phyloP scores from a whole-genome alignment of 2,797 vertebrate species.

The Halcyon badia region DNA sequence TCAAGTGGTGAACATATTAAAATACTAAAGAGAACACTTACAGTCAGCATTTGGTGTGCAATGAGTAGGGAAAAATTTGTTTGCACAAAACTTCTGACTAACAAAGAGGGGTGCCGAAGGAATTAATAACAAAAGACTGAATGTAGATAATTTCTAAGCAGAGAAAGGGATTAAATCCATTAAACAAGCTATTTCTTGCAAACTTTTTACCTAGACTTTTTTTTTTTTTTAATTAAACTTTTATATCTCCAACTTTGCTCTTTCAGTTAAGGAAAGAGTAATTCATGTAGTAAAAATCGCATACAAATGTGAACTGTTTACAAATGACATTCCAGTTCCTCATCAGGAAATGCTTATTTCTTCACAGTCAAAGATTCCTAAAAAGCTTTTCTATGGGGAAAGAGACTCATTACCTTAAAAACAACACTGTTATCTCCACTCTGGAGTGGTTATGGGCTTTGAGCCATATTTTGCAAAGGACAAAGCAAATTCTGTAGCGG shows the following conservation, averaged over 20 bases:
- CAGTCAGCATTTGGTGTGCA: conserved; percentile 64
- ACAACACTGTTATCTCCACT: conserved; percentile 33
- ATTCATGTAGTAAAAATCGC: not conserved
- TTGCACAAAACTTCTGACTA: conserved; percentile 58
- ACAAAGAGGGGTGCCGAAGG: not conserved
- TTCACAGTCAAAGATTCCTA: conserved; percentile 39
- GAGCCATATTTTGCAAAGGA: conserved; percentile 51
- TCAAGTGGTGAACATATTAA: conserved; percentile 58
- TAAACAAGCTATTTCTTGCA: conserved; percentile 1
- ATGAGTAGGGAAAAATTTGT: conserved; percentile 60
- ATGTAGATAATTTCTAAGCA: conserved; percentile 34
- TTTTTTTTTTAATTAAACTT: conserved; percentile 2
- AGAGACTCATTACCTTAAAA: conserved; percentile 45
- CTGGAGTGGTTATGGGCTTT: conserved; percentile 13
- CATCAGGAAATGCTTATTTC: conserved; percentile 11
- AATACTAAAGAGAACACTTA: conserved; percentile 58
- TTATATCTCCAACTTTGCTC: not conserved
- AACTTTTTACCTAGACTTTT: not conserved
- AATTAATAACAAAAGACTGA: conserved; percentile 59
- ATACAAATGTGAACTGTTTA: conserved; percentile 15
- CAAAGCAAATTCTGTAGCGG: conserved; percentile 47
- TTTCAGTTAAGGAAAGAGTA: conserved; percentile 12
- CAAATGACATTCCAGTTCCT: conserved; percentile 28
- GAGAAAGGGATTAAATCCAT: conserved; percentile 1
- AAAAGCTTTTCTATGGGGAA: conserved; percentile 22